Conservation (phyloP, 2,797 vertebrate species). For the Ctenosaura bakeri region DNA sequence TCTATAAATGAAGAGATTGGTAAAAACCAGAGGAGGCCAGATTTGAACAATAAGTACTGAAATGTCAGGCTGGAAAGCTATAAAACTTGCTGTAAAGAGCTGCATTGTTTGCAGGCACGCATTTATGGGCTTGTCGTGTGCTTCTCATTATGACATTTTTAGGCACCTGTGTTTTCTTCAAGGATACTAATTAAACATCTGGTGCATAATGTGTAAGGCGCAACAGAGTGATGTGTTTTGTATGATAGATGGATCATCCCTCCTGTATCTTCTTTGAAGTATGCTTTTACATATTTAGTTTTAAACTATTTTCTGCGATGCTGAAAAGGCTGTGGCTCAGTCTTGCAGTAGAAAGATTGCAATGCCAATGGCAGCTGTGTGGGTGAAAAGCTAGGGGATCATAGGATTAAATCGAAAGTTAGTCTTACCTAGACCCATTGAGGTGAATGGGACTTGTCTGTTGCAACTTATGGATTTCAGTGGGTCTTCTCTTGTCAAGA, state of each 20-base stretch:
- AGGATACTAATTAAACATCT: slow-evolving; percentile 49
- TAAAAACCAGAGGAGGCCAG: not conserved
- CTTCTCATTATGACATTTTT: slow-evolving; percentile 33
- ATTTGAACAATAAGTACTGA: slow-evolving; percentile 33
- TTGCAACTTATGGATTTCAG: not conserved
- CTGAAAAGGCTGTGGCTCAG: not conserved
- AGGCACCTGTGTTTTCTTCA: slow-evolving; percentile 43
- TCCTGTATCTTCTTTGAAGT: not conserved
- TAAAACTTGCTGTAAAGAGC: slow-evolving; percentile 28
- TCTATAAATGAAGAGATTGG: slow-evolving; percentile 33
- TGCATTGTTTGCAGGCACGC: slow-evolving; percentile 14
- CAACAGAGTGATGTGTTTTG: slow-evolving; percentile 8
- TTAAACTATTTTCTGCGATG: not conserved
- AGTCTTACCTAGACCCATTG: not conserved
- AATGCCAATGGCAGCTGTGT: not conserved
- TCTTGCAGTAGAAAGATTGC: not conserved
- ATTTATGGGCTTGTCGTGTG: not conserved
- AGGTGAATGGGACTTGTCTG: not conserved
- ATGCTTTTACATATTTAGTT: not conserved
- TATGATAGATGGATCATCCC: not conserved
- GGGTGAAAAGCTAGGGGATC: not conserved
- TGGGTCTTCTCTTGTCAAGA: not conserved
- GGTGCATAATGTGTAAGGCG: slow-evolving; percentile 22
- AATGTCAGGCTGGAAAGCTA: not conserved
- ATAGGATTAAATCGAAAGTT: not conserved